Conservation (phyloP, 2,888 invertebrate genomes). For the Abrostola triplasia region DNA sequence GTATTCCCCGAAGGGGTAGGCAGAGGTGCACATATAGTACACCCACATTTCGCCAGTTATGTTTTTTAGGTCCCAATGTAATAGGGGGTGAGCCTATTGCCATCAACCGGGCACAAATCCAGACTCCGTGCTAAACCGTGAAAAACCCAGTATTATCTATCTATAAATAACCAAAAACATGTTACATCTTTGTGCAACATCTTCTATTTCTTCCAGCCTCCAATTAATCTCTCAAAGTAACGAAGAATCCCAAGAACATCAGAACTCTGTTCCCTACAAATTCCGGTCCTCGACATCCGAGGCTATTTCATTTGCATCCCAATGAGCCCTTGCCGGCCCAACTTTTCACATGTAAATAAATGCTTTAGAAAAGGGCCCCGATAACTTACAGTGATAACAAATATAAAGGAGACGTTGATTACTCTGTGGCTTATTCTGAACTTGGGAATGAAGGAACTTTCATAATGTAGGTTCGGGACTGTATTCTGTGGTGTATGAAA, state of each 20-base stretch:
- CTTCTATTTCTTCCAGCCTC: not conserved
- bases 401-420: slow-evolving; percentile 22
- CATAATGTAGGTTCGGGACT: slow-evolving; percentile 13
- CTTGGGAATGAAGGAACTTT: slow-evolving; percentile 16
- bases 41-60: too few species aligned
- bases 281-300: slow-evolving; percentile 5
- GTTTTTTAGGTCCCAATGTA: too few species aligned
- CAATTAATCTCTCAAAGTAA: slow-evolving; percentile 21
- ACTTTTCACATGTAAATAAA: slow-evolving; percentile 46
- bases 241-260: not conserved
- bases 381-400: slow-evolving; percentile 36
- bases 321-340: slow-evolving; percentile 12
- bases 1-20: too few species aligned
- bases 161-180: too few species aligned
- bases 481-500: slow-evolving; percentile 7
- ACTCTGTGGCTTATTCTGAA: slow-evolving; percentile 26
- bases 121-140: too few species aligned
- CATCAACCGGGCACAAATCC: too few species aligned
- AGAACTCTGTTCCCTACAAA: slow-evolving; percentile 16
- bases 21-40: too few species aligned
- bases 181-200: too few species aligned
- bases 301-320: slow-evolving; percentile 32
- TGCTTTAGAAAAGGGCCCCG: slow-evolving; percentile 28
- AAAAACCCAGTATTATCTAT: too few species aligned
- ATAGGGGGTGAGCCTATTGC: too few species aligned